A percentile compares a stretch with the other conserved stretches of the same genome.
These are phyloP conservation scores for Rhyacichthys aspro DNA, from an alignment of 2,797 vertebrate genomes.

Conservation along the genomic window DNA sequence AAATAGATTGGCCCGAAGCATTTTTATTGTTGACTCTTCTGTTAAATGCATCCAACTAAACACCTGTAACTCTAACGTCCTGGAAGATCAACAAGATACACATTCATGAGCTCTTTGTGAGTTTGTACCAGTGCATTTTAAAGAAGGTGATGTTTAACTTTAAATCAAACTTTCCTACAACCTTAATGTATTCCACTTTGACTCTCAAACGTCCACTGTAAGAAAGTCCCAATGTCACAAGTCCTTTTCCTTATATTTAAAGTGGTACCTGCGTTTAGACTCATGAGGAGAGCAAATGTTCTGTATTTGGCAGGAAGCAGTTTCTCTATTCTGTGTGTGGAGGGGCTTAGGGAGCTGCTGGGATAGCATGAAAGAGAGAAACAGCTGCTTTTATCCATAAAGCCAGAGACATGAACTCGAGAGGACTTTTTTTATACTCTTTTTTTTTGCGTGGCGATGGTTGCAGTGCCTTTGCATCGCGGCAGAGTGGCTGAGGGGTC, in stretches of 20 bases:
- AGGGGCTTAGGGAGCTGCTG: constrained; percentile 60
- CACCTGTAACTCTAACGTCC: too few relatives aligned
- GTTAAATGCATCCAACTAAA: too few relatives aligned
- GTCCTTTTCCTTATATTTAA: neutral
- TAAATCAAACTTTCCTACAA: too few relatives aligned
- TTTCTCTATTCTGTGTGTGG: constrained; percentile 47
- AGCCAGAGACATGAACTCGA: constrained; percentile 51
- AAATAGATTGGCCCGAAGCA: too few relatives aligned
- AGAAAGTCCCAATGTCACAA: too few relatives aligned
- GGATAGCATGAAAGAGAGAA: constrained; percentile 65
- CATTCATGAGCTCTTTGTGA: too few relatives aligned
- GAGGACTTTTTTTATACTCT: constrained; percentile 20
- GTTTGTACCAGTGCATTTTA: too few relatives aligned
- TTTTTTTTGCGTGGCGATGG: constrained; percentile 17
- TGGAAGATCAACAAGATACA: too few relatives aligned
- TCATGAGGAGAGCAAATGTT: constrained; percentile 54
- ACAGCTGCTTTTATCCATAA: constrained; percentile 69
- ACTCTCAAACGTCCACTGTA: too few relatives aligned
- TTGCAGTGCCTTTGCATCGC: constrained; percentile 46
- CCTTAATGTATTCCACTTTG: too few relatives aligned
- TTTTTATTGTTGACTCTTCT: too few relatives aligned
- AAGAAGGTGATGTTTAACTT: too few relatives aligned
- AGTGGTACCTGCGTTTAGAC: constrained; percentile 3
- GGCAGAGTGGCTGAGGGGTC: constrained; percentile 48
- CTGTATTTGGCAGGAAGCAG: constrained; percentile 28